These are phyloP conservation scores for Turnix velox DNA, from an alignment of 2,113 vertebrate species.

Conservation along the genomic window DNA sequence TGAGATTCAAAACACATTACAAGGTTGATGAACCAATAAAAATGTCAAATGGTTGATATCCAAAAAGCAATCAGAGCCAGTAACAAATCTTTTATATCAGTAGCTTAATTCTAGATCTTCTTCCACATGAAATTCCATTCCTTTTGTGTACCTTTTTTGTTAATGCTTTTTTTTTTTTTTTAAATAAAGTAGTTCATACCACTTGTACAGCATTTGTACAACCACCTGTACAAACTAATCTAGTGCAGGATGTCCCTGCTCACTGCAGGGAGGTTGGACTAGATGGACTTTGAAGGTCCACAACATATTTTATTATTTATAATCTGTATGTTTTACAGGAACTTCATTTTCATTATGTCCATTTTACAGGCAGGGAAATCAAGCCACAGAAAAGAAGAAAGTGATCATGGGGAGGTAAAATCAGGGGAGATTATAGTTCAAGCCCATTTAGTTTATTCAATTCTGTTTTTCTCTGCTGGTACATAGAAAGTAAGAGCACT, in stretches of 20 bases:
- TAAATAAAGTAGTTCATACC: background rate
- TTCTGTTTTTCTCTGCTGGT: background rate
- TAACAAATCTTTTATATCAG: background rate
- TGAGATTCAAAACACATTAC: background rate
- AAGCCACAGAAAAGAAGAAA: background rate
- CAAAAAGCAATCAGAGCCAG: background rate
- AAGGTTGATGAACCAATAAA: constrained; percentile 23
- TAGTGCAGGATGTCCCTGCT: too few relatives aligned
- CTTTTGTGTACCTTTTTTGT: background rate
- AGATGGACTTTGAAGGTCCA: too few relatives aligned
- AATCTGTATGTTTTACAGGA: background rate
- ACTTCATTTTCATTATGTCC: background rate
- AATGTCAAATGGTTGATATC: background rate
- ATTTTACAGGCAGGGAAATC: background rate
- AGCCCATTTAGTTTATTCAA: background rate
- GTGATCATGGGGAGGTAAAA: background rate
- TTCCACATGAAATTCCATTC: background rate
- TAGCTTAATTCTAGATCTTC: background rate
- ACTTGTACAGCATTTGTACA: background rate
- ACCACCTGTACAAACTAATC: too few relatives aligned
- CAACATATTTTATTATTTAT: too few relatives aligned
- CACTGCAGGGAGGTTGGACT: too few relatives aligned
- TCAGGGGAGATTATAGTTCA: background rate
- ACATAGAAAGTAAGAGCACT: background rate
- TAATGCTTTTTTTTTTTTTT: background rate